Evolutionary conservation across 1,140 invertebrate species (phyloP).

Genomic region (Andrena cerasifolii): DNA sequence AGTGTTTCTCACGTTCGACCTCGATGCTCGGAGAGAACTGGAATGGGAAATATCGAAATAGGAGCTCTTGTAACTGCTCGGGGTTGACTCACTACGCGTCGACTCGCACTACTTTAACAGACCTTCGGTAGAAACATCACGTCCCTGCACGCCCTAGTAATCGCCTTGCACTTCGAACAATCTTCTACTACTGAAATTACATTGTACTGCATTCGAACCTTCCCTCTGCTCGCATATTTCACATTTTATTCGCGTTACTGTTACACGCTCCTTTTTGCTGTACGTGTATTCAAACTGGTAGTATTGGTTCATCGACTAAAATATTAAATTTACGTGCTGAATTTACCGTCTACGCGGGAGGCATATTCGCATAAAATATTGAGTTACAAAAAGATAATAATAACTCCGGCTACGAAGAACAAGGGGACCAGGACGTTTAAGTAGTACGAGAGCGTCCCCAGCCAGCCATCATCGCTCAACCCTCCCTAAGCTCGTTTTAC

Average conservation of each 20-base stretch:
- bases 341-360: too few species aligned
- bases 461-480: not conserved
- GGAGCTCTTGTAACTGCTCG: not conserved
- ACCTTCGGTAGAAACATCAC: not conserved
- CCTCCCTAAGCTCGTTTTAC: not conserved
- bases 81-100: constrained; percentile 11
- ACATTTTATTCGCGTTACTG: too few species aligned
- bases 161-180: constrained; percentile 1
- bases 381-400: too few species aligned
- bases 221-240: too few species aligned
- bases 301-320: too few species aligned
- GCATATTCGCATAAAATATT: too few species aligned
- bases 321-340: too few species aligned
- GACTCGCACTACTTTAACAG: constrained; percentile 22
- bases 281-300: not conserved
- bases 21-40: not conserved
- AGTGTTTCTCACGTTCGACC: too few species aligned
- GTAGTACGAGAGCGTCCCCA: not conserved
- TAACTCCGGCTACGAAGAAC: not conserved
- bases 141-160: not conserved
- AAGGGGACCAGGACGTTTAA: not conserved
- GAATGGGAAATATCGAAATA: constrained; percentile 9
- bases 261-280: not conserved
- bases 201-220: not conserved
- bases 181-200: not conserved